Evolutionary conservation across 1,140 invertebrate genomes (phyloP).

Genomic region (Coelopa frigida): DNA sequence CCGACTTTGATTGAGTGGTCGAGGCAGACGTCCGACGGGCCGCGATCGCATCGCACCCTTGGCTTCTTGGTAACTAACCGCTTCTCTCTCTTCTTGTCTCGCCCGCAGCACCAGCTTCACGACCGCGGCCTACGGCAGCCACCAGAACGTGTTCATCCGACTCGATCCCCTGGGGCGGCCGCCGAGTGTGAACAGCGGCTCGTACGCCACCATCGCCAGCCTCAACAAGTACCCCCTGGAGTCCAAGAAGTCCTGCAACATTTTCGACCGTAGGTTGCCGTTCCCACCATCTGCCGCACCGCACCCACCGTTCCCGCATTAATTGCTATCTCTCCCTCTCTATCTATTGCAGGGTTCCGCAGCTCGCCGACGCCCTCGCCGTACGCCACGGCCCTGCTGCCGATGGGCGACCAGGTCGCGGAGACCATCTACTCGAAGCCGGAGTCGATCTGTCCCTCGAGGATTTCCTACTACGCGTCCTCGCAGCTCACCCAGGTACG

Average conservation of each 20-base stretch:
- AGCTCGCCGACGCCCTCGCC: conserved; percentile 55
- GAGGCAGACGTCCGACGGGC: too few species aligned
- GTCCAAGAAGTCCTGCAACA: conserved; percentile 41
- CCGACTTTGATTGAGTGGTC: too few species aligned
- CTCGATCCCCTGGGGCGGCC: conserved; percentile 59
- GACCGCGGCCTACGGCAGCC: conserved; percentile 60
- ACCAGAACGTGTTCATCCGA: conserved; percentile 63
- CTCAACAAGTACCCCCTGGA: conserved; percentile 57
- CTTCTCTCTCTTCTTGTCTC: too few species aligned
- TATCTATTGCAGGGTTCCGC: conserved; percentile 34
- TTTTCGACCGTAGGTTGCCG: conserved; percentile 38
- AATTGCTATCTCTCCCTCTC: background rate
- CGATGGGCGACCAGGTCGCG: conserved; percentile 40
- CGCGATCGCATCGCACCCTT: too few species aligned
- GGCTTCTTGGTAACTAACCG: too few species aligned
- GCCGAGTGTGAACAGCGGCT: conserved; percentile 65
- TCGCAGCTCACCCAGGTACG: conserved; percentile 38
- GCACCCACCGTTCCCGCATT: background rate
- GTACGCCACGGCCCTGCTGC: conserved; percentile 56
- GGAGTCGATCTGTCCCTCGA: conserved; percentile 42
- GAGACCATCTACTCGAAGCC: conserved; percentile 51
- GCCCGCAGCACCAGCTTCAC: conserved; percentile 56
- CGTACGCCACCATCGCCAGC: conserved; percentile 73
- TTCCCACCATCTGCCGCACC: background rate
- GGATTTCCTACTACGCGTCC: conserved; percentile 37